These are phyloP conservation scores for Apamea crenata DNA, from an alignment of 2,888 invertebrate genomes.

Conservation along the genomic window DNA sequence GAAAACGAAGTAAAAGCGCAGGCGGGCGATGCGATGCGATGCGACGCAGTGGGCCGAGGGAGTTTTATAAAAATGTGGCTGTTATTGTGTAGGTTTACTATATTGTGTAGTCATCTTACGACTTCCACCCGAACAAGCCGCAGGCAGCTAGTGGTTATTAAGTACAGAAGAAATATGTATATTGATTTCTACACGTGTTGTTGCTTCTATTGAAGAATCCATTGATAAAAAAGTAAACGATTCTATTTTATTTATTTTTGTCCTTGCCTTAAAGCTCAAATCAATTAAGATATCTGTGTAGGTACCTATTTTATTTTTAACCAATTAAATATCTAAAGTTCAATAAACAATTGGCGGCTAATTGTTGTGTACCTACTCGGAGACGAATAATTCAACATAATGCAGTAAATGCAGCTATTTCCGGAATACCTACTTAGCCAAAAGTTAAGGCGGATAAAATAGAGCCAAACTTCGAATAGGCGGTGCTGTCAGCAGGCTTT, in stretches of 20 bases:
- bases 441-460: background rate
- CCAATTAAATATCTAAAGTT: background rate
- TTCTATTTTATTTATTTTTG: background rate
- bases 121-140: background rate
- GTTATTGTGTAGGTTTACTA: background rate
- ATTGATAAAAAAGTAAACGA: background rate
- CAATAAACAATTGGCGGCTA: background rate
- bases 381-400: background rate
- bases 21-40: background rate
- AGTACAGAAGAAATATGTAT: background rate
- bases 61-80: background rate
- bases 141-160: background rate
- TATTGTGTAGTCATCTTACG: background rate
- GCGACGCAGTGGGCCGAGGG: background rate
- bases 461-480: background rate
- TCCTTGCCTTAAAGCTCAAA: background rate
- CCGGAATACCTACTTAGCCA: background rate
- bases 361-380: background rate
- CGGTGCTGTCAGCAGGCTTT: background rate
- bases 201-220: too few species aligned
- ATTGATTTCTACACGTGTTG: background rate
- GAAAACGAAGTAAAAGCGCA: background rate
- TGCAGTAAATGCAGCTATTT: background rate
- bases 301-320: constrained; percentile 1
- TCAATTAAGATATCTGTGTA: background rate